These are phyloP conservation scores for Phataginus tetradactyla DNA, from an alignment of 2,797 vertebrate species.

Conservation along the genomic window DNA sequence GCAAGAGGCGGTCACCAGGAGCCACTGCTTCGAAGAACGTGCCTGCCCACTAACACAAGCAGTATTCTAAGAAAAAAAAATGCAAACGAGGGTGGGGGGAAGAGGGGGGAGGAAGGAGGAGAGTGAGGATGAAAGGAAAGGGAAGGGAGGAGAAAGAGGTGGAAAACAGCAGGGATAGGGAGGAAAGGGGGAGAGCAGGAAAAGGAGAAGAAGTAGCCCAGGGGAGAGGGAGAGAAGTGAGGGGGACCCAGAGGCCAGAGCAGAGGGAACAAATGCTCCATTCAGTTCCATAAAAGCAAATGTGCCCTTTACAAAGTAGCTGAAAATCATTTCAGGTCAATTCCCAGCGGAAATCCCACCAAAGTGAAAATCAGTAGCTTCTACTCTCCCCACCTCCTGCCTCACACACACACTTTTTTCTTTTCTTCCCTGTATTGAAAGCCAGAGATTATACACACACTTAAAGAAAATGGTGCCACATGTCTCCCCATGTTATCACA, in stretches of 20 bases:
- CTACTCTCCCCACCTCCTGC: background rate
- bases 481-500: background rate
- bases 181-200: too few species aligned
- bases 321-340: background rate
- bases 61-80: background rate
- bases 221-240: background rate
- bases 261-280: background rate
- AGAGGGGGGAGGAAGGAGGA: background rate
- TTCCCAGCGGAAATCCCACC: background rate
- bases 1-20: background rate
- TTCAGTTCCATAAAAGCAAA: background rate
- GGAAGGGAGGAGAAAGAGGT: too few species aligned
- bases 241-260: background rate
- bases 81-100: fast-evolving
- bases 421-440: background rate
- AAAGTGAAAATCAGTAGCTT: background rate
- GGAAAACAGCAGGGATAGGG: background rate
- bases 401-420: background rate
- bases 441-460: background rate
- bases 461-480: background rate
- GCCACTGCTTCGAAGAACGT: background rate
- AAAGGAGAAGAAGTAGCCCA: too few species aligned
- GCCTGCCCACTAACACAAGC: background rate
- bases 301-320: background rate
- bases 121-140: background rate